Percentiles rank a stretch among this genome's conserved stretches.
Evolutionary conservation across 2,797 vertebrate genomes (phyloP).

Genomic region (Forpus xanthops): DNA sequence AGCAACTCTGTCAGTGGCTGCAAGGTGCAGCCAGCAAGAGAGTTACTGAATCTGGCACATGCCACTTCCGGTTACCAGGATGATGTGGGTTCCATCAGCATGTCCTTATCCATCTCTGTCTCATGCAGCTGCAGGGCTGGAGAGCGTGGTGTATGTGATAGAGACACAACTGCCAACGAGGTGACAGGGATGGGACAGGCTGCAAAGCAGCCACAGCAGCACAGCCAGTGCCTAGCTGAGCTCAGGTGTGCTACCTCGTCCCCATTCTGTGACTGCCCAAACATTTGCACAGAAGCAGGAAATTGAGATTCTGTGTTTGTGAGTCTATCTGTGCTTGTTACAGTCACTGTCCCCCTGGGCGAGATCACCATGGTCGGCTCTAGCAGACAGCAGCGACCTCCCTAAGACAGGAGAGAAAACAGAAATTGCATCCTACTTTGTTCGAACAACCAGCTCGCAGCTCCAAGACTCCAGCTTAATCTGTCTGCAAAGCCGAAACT

Average conservation of each 20-base stretch:
- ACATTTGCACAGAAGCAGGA: neutral
- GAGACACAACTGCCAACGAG: neutral
- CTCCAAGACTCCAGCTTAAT: neutral
- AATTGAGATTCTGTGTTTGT: neutral
- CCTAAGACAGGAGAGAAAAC: neutral
- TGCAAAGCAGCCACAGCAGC: neutral
- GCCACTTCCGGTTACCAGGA: neutral
- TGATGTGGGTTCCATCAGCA: neutral
- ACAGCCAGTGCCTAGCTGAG: neutral
- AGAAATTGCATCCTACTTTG: neutral
- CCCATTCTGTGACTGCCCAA: rapidly evolving
- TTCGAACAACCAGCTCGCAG: neutral
- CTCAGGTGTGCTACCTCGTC: neutral
- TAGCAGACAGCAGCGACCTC: neutral
- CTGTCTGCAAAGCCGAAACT: neutral
- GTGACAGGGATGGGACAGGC: neutral
- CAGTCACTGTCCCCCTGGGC: neutral
- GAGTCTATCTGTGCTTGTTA: neutral
- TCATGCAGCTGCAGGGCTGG: neutral
- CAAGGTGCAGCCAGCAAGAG: rapidly evolving
- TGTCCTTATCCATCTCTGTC: neutral
- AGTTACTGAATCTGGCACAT: neutral
- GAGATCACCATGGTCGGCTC: neutral
- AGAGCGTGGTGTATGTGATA: neutral
- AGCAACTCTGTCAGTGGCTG: neutral